Evolutionary conservation across 1,140 invertebrate species (phyloP).

Genomic region (Bombus affinis): DNA sequence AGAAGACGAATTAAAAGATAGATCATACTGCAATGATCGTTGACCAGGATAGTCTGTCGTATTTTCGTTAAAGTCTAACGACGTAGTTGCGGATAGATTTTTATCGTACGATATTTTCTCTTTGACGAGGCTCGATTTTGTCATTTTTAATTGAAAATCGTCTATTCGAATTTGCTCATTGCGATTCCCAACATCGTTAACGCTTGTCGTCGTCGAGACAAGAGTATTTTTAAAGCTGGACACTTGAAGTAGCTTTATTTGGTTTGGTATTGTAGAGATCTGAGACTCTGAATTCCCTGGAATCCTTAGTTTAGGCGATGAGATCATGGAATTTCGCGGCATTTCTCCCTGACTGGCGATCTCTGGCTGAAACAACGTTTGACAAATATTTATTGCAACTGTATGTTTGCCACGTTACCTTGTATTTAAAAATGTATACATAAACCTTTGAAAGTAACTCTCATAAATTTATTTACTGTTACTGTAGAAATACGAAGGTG

Average conservation of each 20-base stretch:
- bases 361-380: conserved; percentile 4
- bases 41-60: background rate
- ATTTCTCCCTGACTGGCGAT: background rate
- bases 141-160: conserved; percentile 15
- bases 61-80: background rate
- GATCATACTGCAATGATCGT: background rate
- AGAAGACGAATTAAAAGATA: background rate
- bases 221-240: conserved; percentile 24
- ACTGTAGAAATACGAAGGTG: too few species aligned
- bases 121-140: conserved; percentile 17
- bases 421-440: background rate
- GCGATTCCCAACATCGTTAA: background rate
- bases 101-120: background rate
- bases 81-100: background rate
- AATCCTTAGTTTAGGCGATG: background rate
- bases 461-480: too few species aligned
- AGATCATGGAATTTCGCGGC: background rate
- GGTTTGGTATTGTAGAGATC: background rate
- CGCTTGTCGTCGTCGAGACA: background rate
- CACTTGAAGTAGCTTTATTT: conserved; percentile 3
- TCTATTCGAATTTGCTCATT: background rate
- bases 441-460: too few species aligned
- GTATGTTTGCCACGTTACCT: background rate
- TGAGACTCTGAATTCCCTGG: background rate
- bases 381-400: background rate